phyloP scores from a whole-genome alignment of 1,140 invertebrate genomes.

The Tigriopus japonicus region DNA sequence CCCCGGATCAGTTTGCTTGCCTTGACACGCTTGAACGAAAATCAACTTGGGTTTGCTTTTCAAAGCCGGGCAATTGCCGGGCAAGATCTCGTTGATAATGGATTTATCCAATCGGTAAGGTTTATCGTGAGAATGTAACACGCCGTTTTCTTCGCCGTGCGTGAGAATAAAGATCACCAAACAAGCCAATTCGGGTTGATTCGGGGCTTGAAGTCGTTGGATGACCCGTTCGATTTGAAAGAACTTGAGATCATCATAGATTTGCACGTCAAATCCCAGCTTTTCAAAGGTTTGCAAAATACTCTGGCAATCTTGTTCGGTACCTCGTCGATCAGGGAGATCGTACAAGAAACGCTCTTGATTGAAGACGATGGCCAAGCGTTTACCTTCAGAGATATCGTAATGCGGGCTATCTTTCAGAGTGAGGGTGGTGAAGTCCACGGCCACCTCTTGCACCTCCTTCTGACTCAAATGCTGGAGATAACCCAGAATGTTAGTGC shows the following conservation, averaged over 20 bases:
- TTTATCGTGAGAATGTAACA: constrained; percentile 1
- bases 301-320: constrained; percentile 2
- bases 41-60: constrained; percentile 12
- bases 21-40: constrained; percentile 13
- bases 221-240: background rate
- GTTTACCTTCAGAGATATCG: background rate
- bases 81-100: background rate
- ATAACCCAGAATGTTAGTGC: too few relatives aligned
- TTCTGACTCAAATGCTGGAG: too few relatives aligned
- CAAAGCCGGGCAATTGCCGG: constrained; percentile 1
- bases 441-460: too few relatives aligned
- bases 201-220: background rate
- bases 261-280: background rate
- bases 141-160: constrained; percentile 10
- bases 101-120: constrained; percentile 3
- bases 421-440: background rate
- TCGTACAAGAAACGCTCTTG: background rate
- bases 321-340: background rate
- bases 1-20: background rate
- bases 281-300: constrained; percentile 4
- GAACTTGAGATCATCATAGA: background rate
- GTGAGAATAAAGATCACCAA: constrained; percentile 9
- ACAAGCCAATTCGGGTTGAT: background rate
- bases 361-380: constrained; percentile 4
- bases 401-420: background rate